Base-by-base conservation (phyloP, 1,140 invertebrate species). In the Drosophila azteca region DNA sequence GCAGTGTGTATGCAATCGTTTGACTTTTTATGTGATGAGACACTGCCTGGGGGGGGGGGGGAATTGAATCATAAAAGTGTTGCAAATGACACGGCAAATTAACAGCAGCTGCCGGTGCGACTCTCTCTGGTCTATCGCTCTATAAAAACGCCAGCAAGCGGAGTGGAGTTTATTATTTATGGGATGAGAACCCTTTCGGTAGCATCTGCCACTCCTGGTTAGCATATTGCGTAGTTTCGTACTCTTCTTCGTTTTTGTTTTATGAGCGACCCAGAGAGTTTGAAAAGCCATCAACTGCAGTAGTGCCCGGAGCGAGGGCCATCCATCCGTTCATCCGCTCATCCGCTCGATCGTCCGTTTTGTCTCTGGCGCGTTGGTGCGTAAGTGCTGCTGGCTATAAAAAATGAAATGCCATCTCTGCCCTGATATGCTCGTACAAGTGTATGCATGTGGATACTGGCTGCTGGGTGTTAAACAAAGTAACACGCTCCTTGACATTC, bases 21-120 rank as follows among this genome's bases (percentile, higher is more conserved):
- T 74, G 65, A 31, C 64, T 35, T 68, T 69, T 69, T 69, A 69
- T 69, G 64, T 13, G 74, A 71, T 48, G 76, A 39, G 59, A 61
- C 41, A 48, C 52, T 76, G 57, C 26, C 44, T 1, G 1, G 17
- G 17, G n/a, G 44, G 44, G 57, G 48, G n/a, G 44, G 44, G 57
- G 48, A 80, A 85, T 87, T 87, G 73, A 83, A 82, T 88, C 79
- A 79, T 87, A 72, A 87, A 87, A 88, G 72, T 79, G 82, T 88
- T 87, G 78, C 83, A 88, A 79, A 79, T 79, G 82, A 76, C 75
- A 79, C 41, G 75, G 50, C 64, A 84, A 84, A 85, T 85, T 77
- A 74, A 69, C 60, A 52, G 54, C 77, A 68, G 50, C 46, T 64
- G 77, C 50, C 48, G 54, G 44, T 48, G 44, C 54, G 31, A 15